Percentiles rank a stretch among this genome's conserved stretches.
These are phyloP conservation scores for Tetramorium parvispinum DNA, from an alignment of 1,140 invertebrate genomes.

Conservation along the genomic window DNA sequence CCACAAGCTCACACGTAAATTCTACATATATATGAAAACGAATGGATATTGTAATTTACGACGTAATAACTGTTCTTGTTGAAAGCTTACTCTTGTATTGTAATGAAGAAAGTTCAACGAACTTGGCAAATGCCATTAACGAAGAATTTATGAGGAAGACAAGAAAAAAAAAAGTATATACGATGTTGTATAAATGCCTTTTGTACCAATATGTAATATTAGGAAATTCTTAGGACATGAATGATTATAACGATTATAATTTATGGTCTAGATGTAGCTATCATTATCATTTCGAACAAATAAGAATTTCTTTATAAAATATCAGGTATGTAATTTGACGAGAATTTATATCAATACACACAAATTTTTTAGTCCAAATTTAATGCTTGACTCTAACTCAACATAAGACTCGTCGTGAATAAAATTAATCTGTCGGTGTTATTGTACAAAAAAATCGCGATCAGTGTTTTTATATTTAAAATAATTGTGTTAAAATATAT, in stretches of 20 bases:
- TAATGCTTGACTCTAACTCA: neutral
- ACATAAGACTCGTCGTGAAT: neutral
- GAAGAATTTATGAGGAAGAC: conserved; percentile 2
- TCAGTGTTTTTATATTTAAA: too few species aligned
- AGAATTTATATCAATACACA: neutral
- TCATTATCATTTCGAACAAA: neutral
- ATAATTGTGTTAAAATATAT: too few species aligned
- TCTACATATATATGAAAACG: neutral
- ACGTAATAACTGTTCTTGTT: conserved; percentile 4
- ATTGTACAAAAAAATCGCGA: neutral
- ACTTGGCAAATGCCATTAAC: conserved; percentile 9
- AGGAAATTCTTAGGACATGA: conserved; percentile 1
- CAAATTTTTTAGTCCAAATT: neutral
- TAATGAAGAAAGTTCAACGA: conserved; percentile 2
- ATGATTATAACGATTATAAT: conserved; percentile 5
- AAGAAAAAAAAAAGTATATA: neutral
- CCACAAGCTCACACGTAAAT: conserved; percentile 1
- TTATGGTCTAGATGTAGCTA: neutral
- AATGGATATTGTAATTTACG: conserved; percentile 7
- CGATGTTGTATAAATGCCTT: conserved; percentile 4
- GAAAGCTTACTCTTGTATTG: conserved; percentile 1
- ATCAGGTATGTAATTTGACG: neutral
- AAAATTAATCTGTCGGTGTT: neutral
- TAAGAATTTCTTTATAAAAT: neutral
- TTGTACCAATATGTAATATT: conserved; percentile 21